Conservation (phyloP, 2,113 vertebrate species). For the Pseudorasbora parva region DNA sequence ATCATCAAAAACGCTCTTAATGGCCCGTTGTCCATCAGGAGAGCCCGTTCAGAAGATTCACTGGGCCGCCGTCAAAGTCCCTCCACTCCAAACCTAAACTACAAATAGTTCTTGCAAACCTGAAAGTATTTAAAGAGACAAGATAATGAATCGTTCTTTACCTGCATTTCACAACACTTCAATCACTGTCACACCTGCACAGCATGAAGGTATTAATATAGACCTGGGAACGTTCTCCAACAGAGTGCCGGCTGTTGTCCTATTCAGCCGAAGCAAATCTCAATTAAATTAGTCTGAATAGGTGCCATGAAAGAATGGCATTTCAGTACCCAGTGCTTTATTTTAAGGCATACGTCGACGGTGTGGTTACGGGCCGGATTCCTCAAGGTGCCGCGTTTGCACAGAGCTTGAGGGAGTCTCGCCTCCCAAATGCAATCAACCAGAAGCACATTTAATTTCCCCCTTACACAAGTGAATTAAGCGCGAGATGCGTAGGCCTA, state of each 20-base stretch:
- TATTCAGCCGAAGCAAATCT: slow-evolving; percentile 10
- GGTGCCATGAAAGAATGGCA: slow-evolving; percentile 17
- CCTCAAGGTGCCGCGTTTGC: slow-evolving; percentile 2
- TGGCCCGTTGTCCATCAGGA: not conserved
- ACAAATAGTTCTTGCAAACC: slow-evolving; percentile 6
- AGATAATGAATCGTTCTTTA: slow-evolving; percentile 28
- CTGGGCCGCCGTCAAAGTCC: not conserved
- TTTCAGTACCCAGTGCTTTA: not conserved
- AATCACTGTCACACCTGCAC: slow-evolving; percentile 37
- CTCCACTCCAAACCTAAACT: not conserved
- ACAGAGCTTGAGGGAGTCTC: slow-evolving; percentile 24
- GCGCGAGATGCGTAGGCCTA: not conserved
- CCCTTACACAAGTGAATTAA: slow-evolving; percentile 37
- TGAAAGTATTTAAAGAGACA: slow-evolving; percentile 28
- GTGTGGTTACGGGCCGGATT: not conserved
- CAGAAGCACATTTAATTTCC: slow-evolving; percentile 54
- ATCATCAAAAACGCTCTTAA: not conserved
- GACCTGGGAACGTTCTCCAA: not conserved
- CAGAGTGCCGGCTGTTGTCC: not conserved
- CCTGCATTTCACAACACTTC: slow-evolving; percentile 43
- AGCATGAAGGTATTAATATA: slow-evolving; percentile 21
- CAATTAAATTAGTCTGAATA: slow-evolving; percentile 33
- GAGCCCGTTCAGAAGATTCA: not conserved
- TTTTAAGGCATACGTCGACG: not conserved
- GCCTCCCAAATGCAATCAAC: slow-evolving; percentile 33